These are phyloP conservation scores for Pterobdella sp. DNA, from an alignment of 2,888 invertebrate genomes.

Conservation along the genomic window DNA sequence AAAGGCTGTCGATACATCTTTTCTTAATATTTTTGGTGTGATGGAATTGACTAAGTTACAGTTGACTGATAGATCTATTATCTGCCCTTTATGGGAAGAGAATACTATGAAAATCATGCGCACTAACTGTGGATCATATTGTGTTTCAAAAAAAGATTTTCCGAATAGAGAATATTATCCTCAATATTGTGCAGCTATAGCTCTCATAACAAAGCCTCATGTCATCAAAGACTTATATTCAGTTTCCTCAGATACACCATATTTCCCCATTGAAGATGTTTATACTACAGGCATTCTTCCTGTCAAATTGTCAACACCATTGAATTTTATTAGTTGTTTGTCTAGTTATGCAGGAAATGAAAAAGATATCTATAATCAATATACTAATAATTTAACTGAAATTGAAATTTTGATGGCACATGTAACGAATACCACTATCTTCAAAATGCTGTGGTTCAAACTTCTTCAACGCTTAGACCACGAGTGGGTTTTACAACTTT, in stretches of 20 bases:
- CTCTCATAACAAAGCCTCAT: slow-evolving; percentile 41
- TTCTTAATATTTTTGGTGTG: slow-evolving; percentile 39
- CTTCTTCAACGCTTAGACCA: slow-evolving; percentile 27
- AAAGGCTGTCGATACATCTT: slow-evolving; percentile 41
- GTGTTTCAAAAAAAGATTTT: slow-evolving; percentile 37
- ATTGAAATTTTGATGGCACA: slow-evolving; percentile 31
- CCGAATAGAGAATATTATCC: slow-evolving; percentile 39
- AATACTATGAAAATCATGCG: slow-evolving; percentile 39
- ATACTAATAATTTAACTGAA: slow-evolving; percentile 21
- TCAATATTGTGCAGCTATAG: slow-evolving; percentile 45
- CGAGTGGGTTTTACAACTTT: slow-evolving; percentile 20
- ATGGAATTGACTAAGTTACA: slow-evolving; percentile 29
- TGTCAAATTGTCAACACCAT: slow-evolving; percentile 37
- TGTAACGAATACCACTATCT: slow-evolving; percentile 22
- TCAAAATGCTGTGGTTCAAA: slow-evolving; percentile 25
- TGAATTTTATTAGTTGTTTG: slow-evolving; percentile 54
- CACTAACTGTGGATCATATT: slow-evolving; percentile 38
- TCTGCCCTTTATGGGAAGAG: slow-evolving; percentile 38
- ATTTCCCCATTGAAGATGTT: slow-evolving; percentile 46
- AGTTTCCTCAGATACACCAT: slow-evolving; percentile 39
- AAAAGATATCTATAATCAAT: slow-evolving; percentile 31
- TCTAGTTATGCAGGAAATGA: slow-evolving; percentile 78
- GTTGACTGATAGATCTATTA: slow-evolving; percentile 24
- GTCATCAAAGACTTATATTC: slow-evolving; percentile 41
- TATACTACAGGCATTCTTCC: slow-evolving; percentile 44